Evolutionary conservation across 2,113 vertebrate genomes (phyloP), one percentile per base, ranked within the genome.

Genomic region (Muntiacus muntjak): DNA sequence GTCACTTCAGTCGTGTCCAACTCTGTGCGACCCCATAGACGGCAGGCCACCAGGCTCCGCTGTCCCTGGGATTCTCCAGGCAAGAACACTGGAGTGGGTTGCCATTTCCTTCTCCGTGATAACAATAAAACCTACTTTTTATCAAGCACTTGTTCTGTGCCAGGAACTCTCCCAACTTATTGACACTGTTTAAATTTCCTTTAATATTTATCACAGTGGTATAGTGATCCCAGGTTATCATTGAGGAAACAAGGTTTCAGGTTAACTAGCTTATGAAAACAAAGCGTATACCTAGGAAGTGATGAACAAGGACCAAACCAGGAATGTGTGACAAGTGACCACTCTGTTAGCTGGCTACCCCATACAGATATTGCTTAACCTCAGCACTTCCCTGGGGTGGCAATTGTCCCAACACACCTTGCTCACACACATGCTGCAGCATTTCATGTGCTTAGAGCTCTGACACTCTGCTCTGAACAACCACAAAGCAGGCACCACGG

Each of bases 161-260:
- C 62, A 62, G 26, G 86, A 28, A 67, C 36, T 5, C 5, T 85
- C 58, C 40, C 45, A 30, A 1, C 3, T 30, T 60, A 52, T 79
- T 89, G 40, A 64, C 60, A 12, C 26, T 57, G 28, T 76, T 76
- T 76, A 15, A 86, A 62, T 94, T 71, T 86, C 50, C 78, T 84
- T 43, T 11, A 9, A 26, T 81, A 40, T 19, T 64, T n/a, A 89
- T 30, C 58, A 86, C 2, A 4, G 23, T 17, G 58, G 87, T 26
- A 50, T 30, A 57, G n/a, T 2, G 83, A 10, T 8, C 50, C 64
- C 40, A 90, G 33, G 47, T n/a, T 21, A 62, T 36, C 9, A 3
- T 10, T 33, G 21, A 94, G 43, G 45, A 95, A 54, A 47, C n/a
- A 11, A 58, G 54, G 45, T 78, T 83, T 89, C 54, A n/a, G 74